These are phyloP conservation scores for Tetramorium bicarinatum DNA, from an alignment of 2,888 invertebrate species.

Conservation along the genomic window DNA sequence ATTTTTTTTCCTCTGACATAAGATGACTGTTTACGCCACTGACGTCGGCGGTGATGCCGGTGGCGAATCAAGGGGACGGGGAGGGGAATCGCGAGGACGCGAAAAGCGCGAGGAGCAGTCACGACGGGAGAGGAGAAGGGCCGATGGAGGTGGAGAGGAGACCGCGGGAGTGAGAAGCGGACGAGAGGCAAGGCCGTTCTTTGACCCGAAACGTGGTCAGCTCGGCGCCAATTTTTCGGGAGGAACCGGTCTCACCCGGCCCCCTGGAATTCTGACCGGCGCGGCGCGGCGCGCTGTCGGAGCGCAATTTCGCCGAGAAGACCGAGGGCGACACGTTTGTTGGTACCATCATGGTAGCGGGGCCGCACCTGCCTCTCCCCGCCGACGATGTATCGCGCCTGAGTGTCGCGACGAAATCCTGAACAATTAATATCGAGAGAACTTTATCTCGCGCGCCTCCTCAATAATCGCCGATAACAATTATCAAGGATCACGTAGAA, in stretches of 20 bases:
- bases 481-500: constrained; percentile 22
- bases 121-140: constrained; percentile 40
- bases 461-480: constrained; percentile 5
- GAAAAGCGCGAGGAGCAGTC: constrained; percentile 63
- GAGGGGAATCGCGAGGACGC: constrained; percentile 67
- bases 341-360: constrained; percentile 14
- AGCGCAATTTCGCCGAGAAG: constrained; percentile 66
- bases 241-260: constrained; percentile 80
- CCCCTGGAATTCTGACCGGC: constrained; percentile 75
- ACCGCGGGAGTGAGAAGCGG: constrained; percentile 58
- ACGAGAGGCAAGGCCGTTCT: constrained; percentile 84
- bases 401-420: constrained; percentile 12
- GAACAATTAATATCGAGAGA: constrained; percentile 28
- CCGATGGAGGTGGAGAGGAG: constrained; percentile 35
- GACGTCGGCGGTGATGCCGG: constrained; percentile 58
- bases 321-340: constrained; percentile 44
- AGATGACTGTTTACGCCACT: constrained; percentile 67
- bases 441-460: background rate
- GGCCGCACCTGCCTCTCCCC: constrained; percentile 23
- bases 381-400: background rate
- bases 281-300: constrained; percentile 45
- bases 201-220: constrained; percentile 83
- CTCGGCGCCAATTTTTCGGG: constrained; percentile 84
- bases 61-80: constrained; percentile 31
- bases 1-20: background rate